These are phyloP conservation scores for Galeopterus variegatus DNA, from an alignment of 2,113 vertebrate species.

Conservation along the genomic window DNA sequence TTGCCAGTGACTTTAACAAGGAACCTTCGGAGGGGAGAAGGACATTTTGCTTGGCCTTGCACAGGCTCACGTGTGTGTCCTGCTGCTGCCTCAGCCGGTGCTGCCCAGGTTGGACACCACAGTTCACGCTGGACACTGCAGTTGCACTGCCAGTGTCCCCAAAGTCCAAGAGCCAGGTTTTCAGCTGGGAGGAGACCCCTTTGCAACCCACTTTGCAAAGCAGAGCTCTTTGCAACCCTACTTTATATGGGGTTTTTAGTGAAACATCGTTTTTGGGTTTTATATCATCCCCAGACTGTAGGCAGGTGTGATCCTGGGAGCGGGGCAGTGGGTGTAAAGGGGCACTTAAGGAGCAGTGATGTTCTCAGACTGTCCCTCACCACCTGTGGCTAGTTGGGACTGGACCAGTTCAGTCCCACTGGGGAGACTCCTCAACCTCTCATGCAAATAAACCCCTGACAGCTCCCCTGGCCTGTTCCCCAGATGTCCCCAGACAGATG, in stretches of 20 bases:
- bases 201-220: neutral
- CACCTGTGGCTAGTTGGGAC: neutral
- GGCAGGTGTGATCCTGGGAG: neutral
- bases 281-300: neutral
- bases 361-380: neutral
- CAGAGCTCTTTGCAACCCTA: too few relatives aligned
- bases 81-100: rapidly evolving
- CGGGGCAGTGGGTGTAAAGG: too few relatives aligned
- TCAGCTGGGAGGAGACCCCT: neutral
- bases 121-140: neutral
- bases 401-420: neutral
- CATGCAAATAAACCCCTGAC: neutral
- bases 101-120: too few relatives aligned
- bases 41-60: too few relatives aligned
- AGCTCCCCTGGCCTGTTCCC: neutral
- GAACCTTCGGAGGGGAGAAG: too few relatives aligned
- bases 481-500: neutral
- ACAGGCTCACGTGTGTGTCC: rapidly evolving
- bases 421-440: neutral
- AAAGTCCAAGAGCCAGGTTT: rapidly evolving
- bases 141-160: rapidly evolving
- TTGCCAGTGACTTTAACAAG: too few relatives aligned
- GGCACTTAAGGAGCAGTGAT: rapidly evolving
- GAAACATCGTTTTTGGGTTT: neutral
- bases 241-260: rapidly evolving